These are phyloP conservation scores for Tortricodes alternella DNA, from an alignment of 2,888 invertebrate genomes.

Conservation along the genomic window DNA sequence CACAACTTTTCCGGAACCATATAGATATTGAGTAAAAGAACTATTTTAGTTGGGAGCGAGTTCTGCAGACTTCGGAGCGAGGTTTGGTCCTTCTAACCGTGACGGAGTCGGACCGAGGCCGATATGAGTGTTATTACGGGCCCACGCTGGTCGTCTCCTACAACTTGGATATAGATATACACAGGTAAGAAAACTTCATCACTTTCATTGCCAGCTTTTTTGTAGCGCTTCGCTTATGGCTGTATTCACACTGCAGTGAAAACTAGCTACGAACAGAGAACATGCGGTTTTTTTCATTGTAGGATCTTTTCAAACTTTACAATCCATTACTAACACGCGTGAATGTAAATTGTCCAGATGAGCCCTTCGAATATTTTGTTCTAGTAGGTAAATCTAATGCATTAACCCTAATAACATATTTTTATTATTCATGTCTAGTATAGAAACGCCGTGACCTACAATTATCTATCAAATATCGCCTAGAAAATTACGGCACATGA, in stretches of 20 bases:
- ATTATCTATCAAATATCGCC: neutral
- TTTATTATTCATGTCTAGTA: neutral
- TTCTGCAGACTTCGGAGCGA: slow-evolving; percentile 83
- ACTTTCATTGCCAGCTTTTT: too few relatives aligned
- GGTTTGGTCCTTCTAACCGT: slow-evolving; percentile 84
- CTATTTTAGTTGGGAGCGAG: slow-evolving; percentile 78
- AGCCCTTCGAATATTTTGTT: too few relatives aligned
- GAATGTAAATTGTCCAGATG: too few relatives aligned
- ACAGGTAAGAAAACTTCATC: slow-evolving; percentile 60
- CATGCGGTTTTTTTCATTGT: too few relatives aligned
- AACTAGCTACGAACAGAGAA: too few relatives aligned
- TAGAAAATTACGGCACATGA: neutral
- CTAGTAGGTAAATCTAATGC: too few relatives aligned
- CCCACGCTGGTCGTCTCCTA: slow-evolving; percentile 81
- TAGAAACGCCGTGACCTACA: neutral
- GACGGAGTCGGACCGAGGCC: slow-evolving; percentile 82
- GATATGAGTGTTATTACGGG: slow-evolving; percentile 83
- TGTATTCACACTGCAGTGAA: too few relatives aligned
- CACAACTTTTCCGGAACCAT: too few relatives aligned
- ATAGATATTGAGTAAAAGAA: neutral
- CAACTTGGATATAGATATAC: slow-evolving; percentile 83
- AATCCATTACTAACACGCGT: too few relatives aligned
- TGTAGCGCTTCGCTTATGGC: too few relatives aligned
- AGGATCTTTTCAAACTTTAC: too few relatives aligned
- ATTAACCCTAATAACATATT: too few relatives aligned